Conservation (phyloP, 2,888 invertebrate species). For the Oscheius sp. region DNA sequence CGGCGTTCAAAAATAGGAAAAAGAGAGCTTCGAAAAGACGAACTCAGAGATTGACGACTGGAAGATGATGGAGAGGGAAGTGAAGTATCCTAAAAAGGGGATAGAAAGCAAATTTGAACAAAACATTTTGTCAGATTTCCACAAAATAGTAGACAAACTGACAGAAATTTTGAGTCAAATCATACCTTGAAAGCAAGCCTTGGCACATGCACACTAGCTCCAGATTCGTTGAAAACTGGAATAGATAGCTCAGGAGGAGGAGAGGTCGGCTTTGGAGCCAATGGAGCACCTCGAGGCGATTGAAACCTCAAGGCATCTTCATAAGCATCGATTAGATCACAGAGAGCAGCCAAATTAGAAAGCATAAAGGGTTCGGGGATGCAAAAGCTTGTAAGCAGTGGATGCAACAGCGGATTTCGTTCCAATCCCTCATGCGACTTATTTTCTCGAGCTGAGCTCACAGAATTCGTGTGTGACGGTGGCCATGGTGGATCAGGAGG, state of each 20-base stretch:
- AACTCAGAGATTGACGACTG: slow-evolving; percentile 28
- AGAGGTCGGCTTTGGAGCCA: slow-evolving; percentile 27
- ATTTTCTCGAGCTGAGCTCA: slow-evolving; percentile 29
- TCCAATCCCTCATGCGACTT: slow-evolving; percentile 23
- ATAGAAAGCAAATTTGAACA: neutral
- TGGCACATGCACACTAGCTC: slow-evolving; percentile 29
- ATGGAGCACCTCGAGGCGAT: slow-evolving; percentile 33
- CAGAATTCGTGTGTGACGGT: slow-evolving; percentile 26
- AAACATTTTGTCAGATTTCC: too few species aligned
- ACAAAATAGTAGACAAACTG: neutral
- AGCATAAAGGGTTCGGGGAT: slow-evolving; percentile 64
- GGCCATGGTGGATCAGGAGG: slow-evolving; percentile 35
- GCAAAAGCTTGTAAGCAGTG: slow-evolving; percentile 48
- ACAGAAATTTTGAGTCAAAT: too few species aligned
- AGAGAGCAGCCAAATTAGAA: slow-evolving; percentile 63
- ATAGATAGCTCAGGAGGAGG: slow-evolving; percentile 29
- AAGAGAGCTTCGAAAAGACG: slow-evolving; percentile 37
- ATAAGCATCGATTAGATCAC: slow-evolving; percentile 52
- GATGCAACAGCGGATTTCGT: slow-evolving; percentile 38
- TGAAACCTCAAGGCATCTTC: slow-evolving; percentile 37
- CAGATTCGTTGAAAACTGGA: slow-evolving; percentile 11
- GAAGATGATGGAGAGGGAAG: slow-evolving; percentile 22
- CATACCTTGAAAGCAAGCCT: slow-evolving; percentile 17
- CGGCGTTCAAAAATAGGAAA: slow-evolving; percentile 31
- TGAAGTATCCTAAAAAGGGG: slow-evolving; percentile 2